Conservation (phyloP, 2,113 vertebrate species). For the Dasypus novemcinctus region DNA sequence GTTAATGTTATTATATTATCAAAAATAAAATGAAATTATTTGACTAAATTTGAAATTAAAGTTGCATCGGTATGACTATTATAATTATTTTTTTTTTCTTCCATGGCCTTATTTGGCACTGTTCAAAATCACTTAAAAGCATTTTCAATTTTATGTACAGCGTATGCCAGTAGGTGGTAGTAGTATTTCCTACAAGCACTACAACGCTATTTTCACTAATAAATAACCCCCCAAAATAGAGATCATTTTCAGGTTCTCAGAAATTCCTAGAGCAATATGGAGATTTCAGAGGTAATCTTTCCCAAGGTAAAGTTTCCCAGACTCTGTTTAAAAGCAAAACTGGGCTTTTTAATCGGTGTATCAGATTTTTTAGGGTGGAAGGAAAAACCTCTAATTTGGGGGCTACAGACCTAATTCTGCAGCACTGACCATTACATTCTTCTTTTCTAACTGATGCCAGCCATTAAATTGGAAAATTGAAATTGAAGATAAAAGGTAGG, state of each 20-base stretch:
- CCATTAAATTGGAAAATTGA: slow-evolving; percentile 73
- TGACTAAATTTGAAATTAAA: slow-evolving; percentile 24
- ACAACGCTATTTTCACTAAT: slow-evolving; percentile 51
- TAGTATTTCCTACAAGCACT: slow-evolving; percentile 72
- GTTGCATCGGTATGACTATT: background rate
- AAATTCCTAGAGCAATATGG: slow-evolving; percentile 3
- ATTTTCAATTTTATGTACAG: slow-evolving; percentile 58
- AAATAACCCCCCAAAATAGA: slow-evolving; percentile 33
- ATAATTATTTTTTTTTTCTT: background rate
- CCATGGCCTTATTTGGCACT: background rate
- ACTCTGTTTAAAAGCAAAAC: slow-evolving; percentile 43
- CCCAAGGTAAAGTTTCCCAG: background rate
- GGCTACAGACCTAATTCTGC: slow-evolving; percentile 46
- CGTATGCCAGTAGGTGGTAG: slow-evolving; percentile 71
- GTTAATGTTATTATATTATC: background rate
- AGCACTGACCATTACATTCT: slow-evolving; percentile 56
- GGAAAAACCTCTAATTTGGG: slow-evolving; percentile 8
- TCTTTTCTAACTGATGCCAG: slow-evolving; percentile 66
- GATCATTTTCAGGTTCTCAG: slow-evolving; percentile 27
- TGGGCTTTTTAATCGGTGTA: slow-evolving; percentile 47
- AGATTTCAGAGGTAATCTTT: slow-evolving; percentile 12
- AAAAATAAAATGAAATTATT: background rate
- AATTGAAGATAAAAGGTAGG: slow-evolving; percentile 72
- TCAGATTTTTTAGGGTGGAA: background rate
- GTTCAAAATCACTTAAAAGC: slow-evolving; percentile 26